These are phyloP conservation scores for Cotesia vestalis DNA, from an alignment of 1,140 invertebrate species.

Conservation along the genomic window DNA sequence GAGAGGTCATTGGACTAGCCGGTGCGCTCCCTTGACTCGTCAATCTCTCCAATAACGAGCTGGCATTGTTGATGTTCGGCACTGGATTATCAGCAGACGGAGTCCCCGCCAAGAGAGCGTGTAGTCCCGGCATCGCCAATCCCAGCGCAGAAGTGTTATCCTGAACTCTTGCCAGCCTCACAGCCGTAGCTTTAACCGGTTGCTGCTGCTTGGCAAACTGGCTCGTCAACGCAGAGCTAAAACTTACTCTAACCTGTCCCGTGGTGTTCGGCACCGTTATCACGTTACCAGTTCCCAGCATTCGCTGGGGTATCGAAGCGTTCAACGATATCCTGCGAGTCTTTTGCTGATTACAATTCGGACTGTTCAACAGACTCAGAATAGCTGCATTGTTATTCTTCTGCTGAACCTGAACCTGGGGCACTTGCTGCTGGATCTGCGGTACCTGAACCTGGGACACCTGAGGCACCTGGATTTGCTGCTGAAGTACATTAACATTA, in stretches of 20 bases:
- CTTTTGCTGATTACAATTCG: slow-evolving; percentile 64
- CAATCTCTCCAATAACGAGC: slow-evolving; percentile 68
- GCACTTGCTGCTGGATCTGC: slow-evolving; percentile 55
- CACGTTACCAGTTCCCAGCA: slow-evolving; percentile 62
- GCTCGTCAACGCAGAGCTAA: slow-evolving; percentile 58
- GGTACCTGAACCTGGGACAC: slow-evolving; percentile 50
- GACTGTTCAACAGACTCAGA: slow-evolving; percentile 77
- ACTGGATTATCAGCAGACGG: slow-evolving; percentile 71
- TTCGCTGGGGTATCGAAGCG: slow-evolving; percentile 57
- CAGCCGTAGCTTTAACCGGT: slow-evolving; percentile 61
- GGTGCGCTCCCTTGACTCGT: slow-evolving; percentile 63
- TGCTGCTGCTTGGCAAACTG: slow-evolving; percentile 60
- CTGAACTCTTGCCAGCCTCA: slow-evolving; percentile 61
- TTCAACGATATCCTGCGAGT: slow-evolving; percentile 60
- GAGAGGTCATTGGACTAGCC: slow-evolving; percentile 69
- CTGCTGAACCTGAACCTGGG: slow-evolving; percentile 53
- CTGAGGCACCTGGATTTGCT: slow-evolving; percentile 46
- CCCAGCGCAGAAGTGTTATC: slow-evolving; percentile 63
- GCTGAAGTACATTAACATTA: slow-evolving; percentile 45
- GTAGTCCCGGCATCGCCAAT: slow-evolving; percentile 66
- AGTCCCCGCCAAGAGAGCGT: slow-evolving; percentile 67
- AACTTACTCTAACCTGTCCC: slow-evolving; percentile 62
- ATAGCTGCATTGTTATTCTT: slow-evolving; percentile 74
- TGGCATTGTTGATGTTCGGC: slow-evolving; percentile 66
- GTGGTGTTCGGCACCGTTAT: slow-evolving; percentile 62